A percentile compares a stretch with the other conserved stretches of the same genome.
These are phyloP conservation scores for Aphidoletes aphidimyza DNA, from an alignment of 2,888 invertebrate genomes.

Conservation along the genomic window DNA sequence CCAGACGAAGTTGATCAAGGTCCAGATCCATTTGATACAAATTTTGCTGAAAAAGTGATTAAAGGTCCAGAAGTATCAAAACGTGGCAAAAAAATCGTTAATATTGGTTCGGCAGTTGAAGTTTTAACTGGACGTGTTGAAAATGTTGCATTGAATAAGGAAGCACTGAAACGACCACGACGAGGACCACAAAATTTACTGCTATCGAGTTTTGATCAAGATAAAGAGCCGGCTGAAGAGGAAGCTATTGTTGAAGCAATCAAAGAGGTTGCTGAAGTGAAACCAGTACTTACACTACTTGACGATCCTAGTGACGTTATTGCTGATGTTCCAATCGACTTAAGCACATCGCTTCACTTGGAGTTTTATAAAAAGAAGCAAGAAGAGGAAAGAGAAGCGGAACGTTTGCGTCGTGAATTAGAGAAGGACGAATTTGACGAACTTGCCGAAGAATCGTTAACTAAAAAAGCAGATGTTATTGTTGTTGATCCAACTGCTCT, in stretches of 20 bases:
- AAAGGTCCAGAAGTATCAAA: conserved; percentile 78
- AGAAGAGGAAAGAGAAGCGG: conserved; percentile 60
- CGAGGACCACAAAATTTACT: conserved; percentile 76
- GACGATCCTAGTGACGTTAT: conserved; percentile 79
- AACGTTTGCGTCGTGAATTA: conserved; percentile 55
- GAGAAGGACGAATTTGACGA: conserved; percentile 73
- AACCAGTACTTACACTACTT: conserved; percentile 72
- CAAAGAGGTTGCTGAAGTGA: conserved; percentile 61
- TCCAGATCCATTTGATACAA: conserved; percentile 88
- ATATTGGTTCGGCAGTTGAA: conserved; percentile 87
- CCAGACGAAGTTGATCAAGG: conserved; percentile 78
- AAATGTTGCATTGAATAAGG: conserved; percentile 71
- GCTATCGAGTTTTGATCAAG: conserved; percentile 72
- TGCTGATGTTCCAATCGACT: conserved; percentile 76
- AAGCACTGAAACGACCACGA: conserved; percentile 70
- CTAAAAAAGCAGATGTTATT: conserved; percentile 63
- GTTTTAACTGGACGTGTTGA: conserved; percentile 86
- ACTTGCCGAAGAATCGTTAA: conserved; percentile 82
- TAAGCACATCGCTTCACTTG: conserved; percentile 74
- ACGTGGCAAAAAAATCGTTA: conserved; percentile 81
- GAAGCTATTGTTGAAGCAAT: conserved; percentile 61
- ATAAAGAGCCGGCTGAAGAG: conserved; percentile 62
- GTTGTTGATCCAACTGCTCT: conserved; percentile 58
- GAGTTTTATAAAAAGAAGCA: conserved; percentile 68
- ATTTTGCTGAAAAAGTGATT: conserved; percentile 85